phyloP scores from a whole-genome alignment of 1,140 invertebrate genomes.

The Danaus plexippus region DNA sequence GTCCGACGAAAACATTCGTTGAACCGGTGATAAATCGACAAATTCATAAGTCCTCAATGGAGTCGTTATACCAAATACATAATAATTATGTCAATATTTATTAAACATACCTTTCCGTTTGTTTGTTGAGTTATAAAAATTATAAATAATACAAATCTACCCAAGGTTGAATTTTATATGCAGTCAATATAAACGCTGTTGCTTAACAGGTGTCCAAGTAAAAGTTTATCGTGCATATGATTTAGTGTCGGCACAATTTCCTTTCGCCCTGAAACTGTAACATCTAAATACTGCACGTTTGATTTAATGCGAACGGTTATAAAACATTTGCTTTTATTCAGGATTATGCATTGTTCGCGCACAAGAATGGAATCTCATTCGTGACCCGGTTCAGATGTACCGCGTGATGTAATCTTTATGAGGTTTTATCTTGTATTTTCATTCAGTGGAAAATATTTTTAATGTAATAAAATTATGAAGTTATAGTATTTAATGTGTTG shows the following conservation, averaged over 20 bases:
- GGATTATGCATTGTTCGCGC: constrained; percentile 15
- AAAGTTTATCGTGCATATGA: constrained; percentile 13
- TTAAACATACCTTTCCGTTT: constrained; percentile 8
- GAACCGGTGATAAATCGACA: too few species aligned
- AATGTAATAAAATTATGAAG: not conserved
- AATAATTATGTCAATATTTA: constrained; percentile 15
- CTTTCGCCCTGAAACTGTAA: not conserved
- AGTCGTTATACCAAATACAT: constrained; percentile 22
- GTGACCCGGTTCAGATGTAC: constrained; percentile 13
- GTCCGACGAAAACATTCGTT: too few species aligned
- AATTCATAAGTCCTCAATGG: not conserved
- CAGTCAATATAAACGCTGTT: too few species aligned
- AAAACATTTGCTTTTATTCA: constrained; percentile 10
- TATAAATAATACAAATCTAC: too few species aligned
- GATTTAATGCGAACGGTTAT: constrained; percentile 16
- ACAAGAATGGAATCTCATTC: constrained; percentile 4
- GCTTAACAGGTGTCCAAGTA: too few species aligned
- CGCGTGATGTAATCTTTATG: constrained; percentile 10
- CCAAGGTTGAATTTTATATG: too few species aligned
- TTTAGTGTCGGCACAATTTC: constrained; percentile 7
- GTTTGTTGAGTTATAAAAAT: not conserved
- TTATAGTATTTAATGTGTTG: constrained; percentile 8
- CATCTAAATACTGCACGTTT: constrained; percentile 3
- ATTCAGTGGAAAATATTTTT: not conserved
- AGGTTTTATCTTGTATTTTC: not conserved